Evolutionary conservation across 1,140 invertebrate genomes (phyloP), one percentile per base, ranked within the genome.

Genomic region (Cyclina sinensis): DNA sequence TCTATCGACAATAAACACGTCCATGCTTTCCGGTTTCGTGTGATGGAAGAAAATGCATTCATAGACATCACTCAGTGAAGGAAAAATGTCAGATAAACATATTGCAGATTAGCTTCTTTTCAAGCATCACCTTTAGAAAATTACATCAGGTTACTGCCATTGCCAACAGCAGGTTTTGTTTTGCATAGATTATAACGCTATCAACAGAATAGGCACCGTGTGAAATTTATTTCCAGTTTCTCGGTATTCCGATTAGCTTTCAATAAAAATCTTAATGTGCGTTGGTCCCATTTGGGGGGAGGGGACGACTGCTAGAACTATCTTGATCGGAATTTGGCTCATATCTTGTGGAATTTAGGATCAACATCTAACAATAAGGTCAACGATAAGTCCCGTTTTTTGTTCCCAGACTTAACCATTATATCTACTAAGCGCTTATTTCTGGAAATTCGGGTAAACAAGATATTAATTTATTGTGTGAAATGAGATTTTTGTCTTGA

Each of bases 51-150:
- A 39, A 62, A 81, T 81, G 54, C 79, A 65, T 81, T 65, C 59
- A 12, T 32, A 65, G 39, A 46, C 48, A 81, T 81, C 79, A 65
- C 54, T 81, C 79, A 81, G 32, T 62, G 35, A 21, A 62, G 48
- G 79, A 65, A 81, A 32, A 54, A 62, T 81, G 54, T 81, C 79
- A 62, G 79, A 81, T 81, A 81, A 81, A 81, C 54, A 81, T 54
- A 81, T 16, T 46, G 46, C 48, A 78, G 74, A 78, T 78, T 78
- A 78, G 46, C 46, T 27, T 11, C 24, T 35, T 24, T n/a, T 48
- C 30, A 57, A 78, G 9, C 46, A 78, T 54, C 46, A 78, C 43
- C 46, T 18, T 51, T 51, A 78, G 46, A 78, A 54, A n/a, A 54
- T 51, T 78, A 78, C 74, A 70, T 70, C 65, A 30, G 27, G 24